Evolutionary conservation across 1,140 invertebrate genomes (phyloP), one percentile per base, ranked within the genome.

Genomic region (Ridgeia piscesae): DNA sequence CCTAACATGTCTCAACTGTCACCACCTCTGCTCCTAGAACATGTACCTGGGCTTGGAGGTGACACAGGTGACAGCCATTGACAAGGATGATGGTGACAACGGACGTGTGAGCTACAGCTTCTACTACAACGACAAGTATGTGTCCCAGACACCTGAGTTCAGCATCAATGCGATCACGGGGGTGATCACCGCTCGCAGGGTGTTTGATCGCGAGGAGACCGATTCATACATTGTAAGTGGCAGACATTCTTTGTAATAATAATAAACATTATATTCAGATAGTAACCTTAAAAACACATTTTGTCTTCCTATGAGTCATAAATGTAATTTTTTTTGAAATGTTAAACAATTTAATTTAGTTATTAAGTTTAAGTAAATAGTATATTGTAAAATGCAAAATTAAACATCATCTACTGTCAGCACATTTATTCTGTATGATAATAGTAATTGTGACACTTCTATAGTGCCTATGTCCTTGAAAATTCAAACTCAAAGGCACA

Each of bases 111-210:
- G 94, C 50, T 96, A 95, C 93, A 93, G 92, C 27, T 96, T 96
- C 93, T 77, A 92, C 8, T 92, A 93, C 17, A 92, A 93, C 21
- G 92, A 93, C 89, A 93, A 89, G 58, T 34, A 33, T 6, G 92
- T 92, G 94, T 97, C 98, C 0, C 97, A 98, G 96, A 99, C 98
- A 0, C 96, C 97, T 27, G 97, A 99, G 94, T 99, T 99, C 95
- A 96, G 96, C 34, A 98, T 99, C 77, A 97, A 99, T 95, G 96
- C 97, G 88, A 97, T 97, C 35, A 98, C 97, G 0, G 98, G 98
- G 9, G 98, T 98, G 94, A 96, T 99, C 8, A 97, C 97, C 92
- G 97, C 98, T 0, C 98, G 98, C 94, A 97, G 97, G 35, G 97
- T 97, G 93, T 96, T 98, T 50, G 98, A 99, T 95, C 96, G 98